phyloP scores from a whole-genome alignment of 2,888 invertebrate species.

The Caenorhabditis sp. region DNA sequence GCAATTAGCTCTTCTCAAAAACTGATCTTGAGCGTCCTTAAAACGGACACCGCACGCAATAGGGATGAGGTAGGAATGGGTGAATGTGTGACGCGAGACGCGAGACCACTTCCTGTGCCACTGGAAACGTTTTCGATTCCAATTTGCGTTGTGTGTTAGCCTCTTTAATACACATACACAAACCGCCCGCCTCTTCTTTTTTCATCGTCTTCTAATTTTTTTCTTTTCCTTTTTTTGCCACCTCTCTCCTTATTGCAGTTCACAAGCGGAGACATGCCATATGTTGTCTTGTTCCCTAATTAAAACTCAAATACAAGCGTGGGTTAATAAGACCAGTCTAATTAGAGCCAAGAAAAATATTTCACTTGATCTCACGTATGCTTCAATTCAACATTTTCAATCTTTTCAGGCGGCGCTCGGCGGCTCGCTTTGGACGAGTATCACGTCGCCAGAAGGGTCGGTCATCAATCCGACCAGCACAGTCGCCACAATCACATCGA shows the following conservation, averaged over 20 bases:
- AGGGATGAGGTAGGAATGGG: conserved; percentile 54
- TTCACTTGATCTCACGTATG: conserved; percentile 23
- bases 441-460: conserved; percentile 55
- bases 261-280: too few species aligned
- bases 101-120: conserved; percentile 56
- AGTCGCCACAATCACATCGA: conserved; percentile 33
- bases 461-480: conserved; percentile 37
- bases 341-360: conserved; percentile 29
- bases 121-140: conserved; percentile 53
- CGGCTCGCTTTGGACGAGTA: conserved; percentile 64
- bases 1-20: conserved; percentile 23
- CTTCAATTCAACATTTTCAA: not conserved
- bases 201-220: not conserved
- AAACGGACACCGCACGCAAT: not conserved
- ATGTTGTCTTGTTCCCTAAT: conserved; percentile 27
- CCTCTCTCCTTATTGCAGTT: not conserved
- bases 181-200: conserved; percentile 6
- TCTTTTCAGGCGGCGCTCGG: conserved; percentile 66
- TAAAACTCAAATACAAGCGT: conserved; percentile 32
- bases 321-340: conserved; percentile 34
- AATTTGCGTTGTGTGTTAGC: conserved; percentile 43
- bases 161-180: conserved; percentile 19
- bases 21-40: conserved; percentile 35
- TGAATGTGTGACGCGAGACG: conserved; percentile 61
- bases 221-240: not conserved